Evolutionary conservation across 2,113 vertebrate species (phyloP), one percentile per base, ranked within the genome.

Genomic region (Muscicapa adusta): DNA sequence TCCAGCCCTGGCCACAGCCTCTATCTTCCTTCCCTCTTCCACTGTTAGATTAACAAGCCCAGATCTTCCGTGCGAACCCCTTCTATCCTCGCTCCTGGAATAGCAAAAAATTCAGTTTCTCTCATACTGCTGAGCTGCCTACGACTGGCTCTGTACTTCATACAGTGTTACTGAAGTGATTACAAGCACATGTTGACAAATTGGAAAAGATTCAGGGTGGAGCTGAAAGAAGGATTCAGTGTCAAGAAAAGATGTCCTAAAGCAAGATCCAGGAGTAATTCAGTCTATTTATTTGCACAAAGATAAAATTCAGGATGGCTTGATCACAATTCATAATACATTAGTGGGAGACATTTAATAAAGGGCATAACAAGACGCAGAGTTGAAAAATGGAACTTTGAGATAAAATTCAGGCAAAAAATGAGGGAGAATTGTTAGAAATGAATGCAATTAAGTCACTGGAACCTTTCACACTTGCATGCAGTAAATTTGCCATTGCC

Each of bases 381-480:
- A 91, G 40, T 4, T 86, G 31, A 94, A 95, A 91, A 93, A 83
- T 63, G 28, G 56, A 95, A 89, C 34, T 82, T 19, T 40, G 51
- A 90, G 47, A 61, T 60, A 94, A 94, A 96, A 93, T 57, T 74
- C 56, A 63, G 51, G 25, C 42, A 83, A 74, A 91, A 90, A 93
- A 94, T 14, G 25, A 88, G 51, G 14, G 4, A 19, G 19, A 88
- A 91, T 10, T 83, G 19, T 74, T 80, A 97, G 56, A 94, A 88
- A 57, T 45, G 2, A 88, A 80, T 56, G 38, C 28, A 93, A 51
- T 83, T 94, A 95, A 95, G 51, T 91, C 68, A 63, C 61, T 67
- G 51, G 51, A 93, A 77, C 43, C 36, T 85, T 89, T 83, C 71
- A 93, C 53, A 62, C 83, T 83, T 62, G 19, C 50, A 93, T 12